Base-by-base conservation (phyloP, 2,888 invertebrate species). In the Chloroclystis v-ata region DNA sequence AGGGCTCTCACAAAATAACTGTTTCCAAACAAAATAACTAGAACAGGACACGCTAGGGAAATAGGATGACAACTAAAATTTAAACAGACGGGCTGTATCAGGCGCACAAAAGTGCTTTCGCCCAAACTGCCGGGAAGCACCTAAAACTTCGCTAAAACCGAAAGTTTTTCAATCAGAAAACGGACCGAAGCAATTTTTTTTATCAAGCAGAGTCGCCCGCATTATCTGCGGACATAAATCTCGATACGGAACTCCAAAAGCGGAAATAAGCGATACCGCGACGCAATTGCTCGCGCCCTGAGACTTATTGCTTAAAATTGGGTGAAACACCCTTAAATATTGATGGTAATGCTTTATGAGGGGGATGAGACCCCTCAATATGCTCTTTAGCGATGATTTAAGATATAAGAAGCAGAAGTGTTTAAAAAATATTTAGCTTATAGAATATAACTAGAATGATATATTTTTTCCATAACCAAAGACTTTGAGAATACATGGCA, bases 131-230 rank as follows among this genome's bases (percentile, higher is more conserved):
- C 39, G 25, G 30, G 32, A 46, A 41, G 28, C 28, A 41, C 30
- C 47, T 39, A 46, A 49, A 49, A 46, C 30, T 54, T 49, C 12
- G 28, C 45, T 26, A 44, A 49, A 40, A 46, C 37, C 42, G 12
- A 45, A 69, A 69, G 60, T 69, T 69, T 69, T 69, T 69, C 70
- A 68, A 69, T 69, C 69, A 63, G 57, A 60, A 59, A 58, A 61
- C 59, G 57, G 58, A 47, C 47, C 47, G 39, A 49, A 54, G 43
- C 56, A 48, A 44, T 49, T 61, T 67, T 67, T 61, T 60, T 57
- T 56, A 57, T 52, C 55, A 54, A 48, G 41, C 52, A 53, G 49
- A 40, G 47, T 51, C 28, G 39, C 50, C 48, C 52, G 41, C 43
- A 61, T 54, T 61, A 65, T 62, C 61, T 56, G 43, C 48, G 20